phyloP scores from a whole-genome alignment of 2,797 vertebrate genomes.

The Fratercula arctica region DNA sequence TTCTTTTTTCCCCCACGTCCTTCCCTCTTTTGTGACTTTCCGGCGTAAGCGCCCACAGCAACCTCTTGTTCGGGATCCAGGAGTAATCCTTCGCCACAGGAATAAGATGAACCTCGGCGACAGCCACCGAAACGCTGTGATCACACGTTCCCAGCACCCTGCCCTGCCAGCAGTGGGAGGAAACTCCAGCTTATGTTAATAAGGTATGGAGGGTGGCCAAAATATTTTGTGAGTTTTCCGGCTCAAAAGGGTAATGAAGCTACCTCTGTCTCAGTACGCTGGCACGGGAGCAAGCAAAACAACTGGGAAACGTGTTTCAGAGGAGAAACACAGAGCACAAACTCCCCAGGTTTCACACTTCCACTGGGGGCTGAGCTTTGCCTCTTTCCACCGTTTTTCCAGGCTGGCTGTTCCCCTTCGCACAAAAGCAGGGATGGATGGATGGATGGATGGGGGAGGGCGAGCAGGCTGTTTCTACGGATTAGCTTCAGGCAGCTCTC shows the following conservation, averaged over 20 bases:
- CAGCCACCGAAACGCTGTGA: background rate
- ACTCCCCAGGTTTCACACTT: background rate
- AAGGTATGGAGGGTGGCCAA: conserved; percentile 38
- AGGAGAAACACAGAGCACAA: conserved; percentile 1
- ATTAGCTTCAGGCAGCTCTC: conserved; percentile 5
- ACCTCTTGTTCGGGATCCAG: background rate
- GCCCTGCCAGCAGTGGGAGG: conserved; percentile 4
- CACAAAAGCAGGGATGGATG: background rate
- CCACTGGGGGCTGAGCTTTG: background rate
- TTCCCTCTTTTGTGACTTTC: conserved; percentile 1
- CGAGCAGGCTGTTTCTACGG: background rate
- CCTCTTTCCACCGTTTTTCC: background rate
- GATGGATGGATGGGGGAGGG: background rate
- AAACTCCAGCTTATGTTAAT: conserved; percentile 50
- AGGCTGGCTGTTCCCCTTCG: background rate
- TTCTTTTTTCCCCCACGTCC: background rate
- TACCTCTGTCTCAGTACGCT: conserved; percentile 44
- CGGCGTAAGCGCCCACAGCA: background rate
- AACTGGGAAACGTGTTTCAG: background rate
- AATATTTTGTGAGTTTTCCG: conserved; percentile 40
- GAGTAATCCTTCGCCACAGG: background rate
- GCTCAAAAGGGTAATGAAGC: conserved; percentile 11
- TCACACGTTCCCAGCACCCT: background rate
- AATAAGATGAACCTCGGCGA: background rate
- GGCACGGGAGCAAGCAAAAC: conserved; percentile 28